Evolutionary conservation across 2,797 vertebrate species (phyloP).

Genomic region (Sciurus vulgaris): DNA sequence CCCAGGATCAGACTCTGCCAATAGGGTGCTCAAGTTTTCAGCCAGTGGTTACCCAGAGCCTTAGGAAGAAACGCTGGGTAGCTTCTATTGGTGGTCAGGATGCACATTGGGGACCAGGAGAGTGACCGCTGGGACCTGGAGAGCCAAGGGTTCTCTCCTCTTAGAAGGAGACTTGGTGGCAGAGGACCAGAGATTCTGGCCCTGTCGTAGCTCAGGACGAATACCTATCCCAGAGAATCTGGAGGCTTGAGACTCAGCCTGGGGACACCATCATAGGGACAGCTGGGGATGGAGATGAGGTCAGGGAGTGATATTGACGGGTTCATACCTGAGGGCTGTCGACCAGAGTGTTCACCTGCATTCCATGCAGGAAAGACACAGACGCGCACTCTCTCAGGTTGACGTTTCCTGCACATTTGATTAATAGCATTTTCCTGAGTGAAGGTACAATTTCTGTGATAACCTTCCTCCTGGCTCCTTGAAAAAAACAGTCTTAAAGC

Average conservation of each 20-base stretch:
- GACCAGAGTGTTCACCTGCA: not conserved
- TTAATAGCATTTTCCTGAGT: conserved; percentile 44
- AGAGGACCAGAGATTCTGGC: not conserved
- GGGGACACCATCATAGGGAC: not conserved
- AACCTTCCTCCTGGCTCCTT: conserved; percentile 41
- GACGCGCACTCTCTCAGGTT: not conserved
- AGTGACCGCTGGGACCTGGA: not conserved
- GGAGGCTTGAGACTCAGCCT: not conserved
- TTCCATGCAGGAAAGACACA: not conserved
- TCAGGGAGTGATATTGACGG: not conserved
- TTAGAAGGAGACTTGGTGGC: not conserved
- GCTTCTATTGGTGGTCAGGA: not conserved
- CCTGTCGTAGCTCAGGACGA: not conserved
- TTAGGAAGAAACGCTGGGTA: not conserved
- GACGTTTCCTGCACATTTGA: conserved; percentile 43
- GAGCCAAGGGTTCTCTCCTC: not conserved
- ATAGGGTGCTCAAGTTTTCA: not conserved
- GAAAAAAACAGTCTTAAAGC: conserved; percentile 47
- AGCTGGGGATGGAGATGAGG: not conserved
- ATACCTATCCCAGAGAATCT: not conserved
- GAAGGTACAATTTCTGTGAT: conserved; percentile 53
- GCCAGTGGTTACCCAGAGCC: not conserved
- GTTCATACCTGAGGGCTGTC: not conserved
- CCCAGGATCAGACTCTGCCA: not conserved
- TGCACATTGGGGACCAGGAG: not conserved